Conservation (phyloP, 2,797 vertebrate genomes). For the Menidia menidia region DNA sequence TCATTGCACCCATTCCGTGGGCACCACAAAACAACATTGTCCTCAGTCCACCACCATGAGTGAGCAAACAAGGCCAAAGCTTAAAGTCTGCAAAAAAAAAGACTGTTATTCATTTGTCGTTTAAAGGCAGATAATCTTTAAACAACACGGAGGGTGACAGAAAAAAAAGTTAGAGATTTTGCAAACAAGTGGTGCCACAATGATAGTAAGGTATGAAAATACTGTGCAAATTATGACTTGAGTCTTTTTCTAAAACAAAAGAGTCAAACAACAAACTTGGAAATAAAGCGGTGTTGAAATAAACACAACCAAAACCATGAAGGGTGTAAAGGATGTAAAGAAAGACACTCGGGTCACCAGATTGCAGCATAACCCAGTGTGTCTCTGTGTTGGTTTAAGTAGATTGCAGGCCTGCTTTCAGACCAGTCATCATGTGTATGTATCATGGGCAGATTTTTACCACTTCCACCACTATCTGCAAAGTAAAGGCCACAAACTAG, state of each 20-base stretch:
- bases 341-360: constrained; percentile 42
- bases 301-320: constrained; percentile 63
- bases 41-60: constrained; percentile 51
- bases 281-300: constrained; percentile 50
- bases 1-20: constrained; percentile 68
- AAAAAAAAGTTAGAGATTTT: constrained; percentile 17
- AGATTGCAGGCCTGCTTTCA: constrained; percentile 71
- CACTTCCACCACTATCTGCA: constrained; percentile 60
- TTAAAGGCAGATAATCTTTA: constrained; percentile 46
- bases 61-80: constrained; percentile 49
- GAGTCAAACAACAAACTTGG: constrained; percentile 42
- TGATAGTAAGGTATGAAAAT: constrained; percentile 31
- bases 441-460: constrained; percentile 54
- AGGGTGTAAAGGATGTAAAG: constrained; percentile 36
- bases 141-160: constrained; percentile 39
- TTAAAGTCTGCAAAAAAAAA: constrained; percentile 39
- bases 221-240: constrained; percentile 41
- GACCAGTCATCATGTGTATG: constrained; percentile 63
- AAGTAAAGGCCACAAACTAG: constrained; percentile 45
- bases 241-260: constrained; percentile 62
- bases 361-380: constrained; percentile 51
- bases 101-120: constrained; percentile 21
- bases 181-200: constrained; percentile 38
- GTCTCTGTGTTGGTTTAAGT: constrained; percentile 65
- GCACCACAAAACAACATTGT: constrained; percentile 48